These are phyloP conservation scores for Globia sparganii DNA, from an alignment of 2,888 invertebrate genomes.

Conservation along the genomic window DNA sequence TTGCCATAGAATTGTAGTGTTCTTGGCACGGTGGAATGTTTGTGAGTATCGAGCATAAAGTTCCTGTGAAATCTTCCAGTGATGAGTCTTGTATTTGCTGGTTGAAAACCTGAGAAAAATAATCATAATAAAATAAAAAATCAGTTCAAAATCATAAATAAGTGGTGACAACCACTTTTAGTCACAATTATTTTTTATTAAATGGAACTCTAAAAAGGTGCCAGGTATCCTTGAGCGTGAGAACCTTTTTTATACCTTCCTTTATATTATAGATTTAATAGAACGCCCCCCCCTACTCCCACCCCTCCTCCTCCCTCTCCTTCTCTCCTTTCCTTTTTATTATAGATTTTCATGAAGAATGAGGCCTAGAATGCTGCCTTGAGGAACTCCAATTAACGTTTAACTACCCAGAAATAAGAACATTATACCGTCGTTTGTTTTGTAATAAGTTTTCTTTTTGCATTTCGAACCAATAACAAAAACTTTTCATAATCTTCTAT, in stretches of 20 bases:
- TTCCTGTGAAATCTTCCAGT: slow-evolving; percentile 73
- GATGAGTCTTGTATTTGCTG: slow-evolving; percentile 78
- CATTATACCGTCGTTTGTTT: not conserved
- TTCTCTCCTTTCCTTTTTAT: no score
- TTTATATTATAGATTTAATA: no score
- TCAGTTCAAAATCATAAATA: not conserved
- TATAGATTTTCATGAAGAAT: no score
- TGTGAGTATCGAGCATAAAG: slow-evolving; percentile 75
- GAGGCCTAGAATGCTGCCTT: not conserved
- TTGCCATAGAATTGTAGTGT: slow-evolving; percentile 74
- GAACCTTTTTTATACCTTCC: no score
- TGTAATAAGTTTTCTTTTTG: not conserved
- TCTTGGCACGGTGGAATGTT: slow-evolving; percentile 73
- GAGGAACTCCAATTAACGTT: slow-evolving; percentile 1
- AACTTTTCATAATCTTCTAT: not conserved
- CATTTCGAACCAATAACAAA: not conserved
- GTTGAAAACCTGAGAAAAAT: slow-evolving; percentile 77
- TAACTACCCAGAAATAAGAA: not conserved
- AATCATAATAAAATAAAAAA: not conserved
- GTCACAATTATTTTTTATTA: not conserved
- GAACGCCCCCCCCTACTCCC: no score
- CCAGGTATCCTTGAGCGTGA: not conserved
- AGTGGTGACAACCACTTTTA: no score
- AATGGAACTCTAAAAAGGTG: not conserved
- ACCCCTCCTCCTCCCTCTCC: no score